These are phyloP conservation scores for Hemicrepidius hirtus DNA, from an alignment of 2,888 invertebrate species.

Conservation along the genomic window DNA sequence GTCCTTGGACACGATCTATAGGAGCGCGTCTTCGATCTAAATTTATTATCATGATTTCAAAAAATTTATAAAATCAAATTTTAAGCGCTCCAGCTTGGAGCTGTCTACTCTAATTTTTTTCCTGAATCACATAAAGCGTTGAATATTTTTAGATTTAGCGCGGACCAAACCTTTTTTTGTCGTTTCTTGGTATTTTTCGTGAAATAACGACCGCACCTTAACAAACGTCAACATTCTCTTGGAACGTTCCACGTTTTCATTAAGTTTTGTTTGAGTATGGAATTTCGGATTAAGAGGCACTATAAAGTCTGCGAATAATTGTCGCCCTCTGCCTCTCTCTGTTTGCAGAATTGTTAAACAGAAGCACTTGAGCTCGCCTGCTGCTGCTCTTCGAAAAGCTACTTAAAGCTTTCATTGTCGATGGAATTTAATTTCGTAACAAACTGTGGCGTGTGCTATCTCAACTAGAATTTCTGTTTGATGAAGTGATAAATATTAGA, in stretches of 20 bases:
- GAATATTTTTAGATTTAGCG: too few species aligned
- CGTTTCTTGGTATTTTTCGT: too few species aligned
- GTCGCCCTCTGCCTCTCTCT: conserved; percentile 26
- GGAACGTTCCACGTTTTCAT: conserved; percentile 16
- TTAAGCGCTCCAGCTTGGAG: conserved; percentile 6
- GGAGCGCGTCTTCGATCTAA: conserved; percentile 57
- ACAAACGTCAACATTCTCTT: conserved; percentile 12
- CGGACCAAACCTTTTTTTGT: too few species aligned
- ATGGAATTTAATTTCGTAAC: conserved; percentile 31
- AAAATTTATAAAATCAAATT: conserved; percentile 22
- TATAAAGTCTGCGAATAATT: conserved; percentile 25
- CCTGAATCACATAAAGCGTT: too few species aligned
- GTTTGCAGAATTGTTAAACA: conserved; percentile 36
- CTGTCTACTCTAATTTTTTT: too few species aligned
- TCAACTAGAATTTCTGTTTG: conserved; percentile 11
- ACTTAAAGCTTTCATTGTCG: conserved; percentile 29
- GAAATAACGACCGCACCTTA: background rate
- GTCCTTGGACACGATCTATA: conserved; percentile 48
- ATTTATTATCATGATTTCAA: conserved; percentile 51
- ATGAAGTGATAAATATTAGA: conserved; percentile 4
- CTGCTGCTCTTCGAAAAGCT: conserved; percentile 19
- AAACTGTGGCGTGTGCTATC: conserved; percentile 5
- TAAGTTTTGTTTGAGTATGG: conserved; percentile 19
- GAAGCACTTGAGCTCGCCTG: conserved; percentile 27
- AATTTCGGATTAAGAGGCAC: conserved; percentile 37